A percentile compares a stretch with the other conserved stretches of the same genome.
Conservation (phyloP, 2,113 vertebrate species). For the Axis porcinus region DNA sequence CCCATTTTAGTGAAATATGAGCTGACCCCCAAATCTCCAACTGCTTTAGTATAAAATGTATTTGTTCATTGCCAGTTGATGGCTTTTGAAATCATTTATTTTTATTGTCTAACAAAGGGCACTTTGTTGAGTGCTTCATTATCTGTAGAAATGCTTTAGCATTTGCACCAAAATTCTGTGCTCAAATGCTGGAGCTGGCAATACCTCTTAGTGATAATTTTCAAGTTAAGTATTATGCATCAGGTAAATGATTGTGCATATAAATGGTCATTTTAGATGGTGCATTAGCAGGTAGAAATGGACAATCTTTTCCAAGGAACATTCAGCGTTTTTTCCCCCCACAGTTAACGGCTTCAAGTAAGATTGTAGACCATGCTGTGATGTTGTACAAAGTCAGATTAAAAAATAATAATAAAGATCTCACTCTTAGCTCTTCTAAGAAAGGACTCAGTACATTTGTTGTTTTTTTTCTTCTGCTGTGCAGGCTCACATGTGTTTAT, state of each 20-base stretch:
- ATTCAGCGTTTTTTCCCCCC: not conserved
- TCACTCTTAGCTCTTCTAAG: slow-evolving; percentile 5
- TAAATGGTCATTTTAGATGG: slow-evolving; percentile 76
- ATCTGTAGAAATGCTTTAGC: slow-evolving; percentile 75
- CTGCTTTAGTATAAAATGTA: slow-evolving; percentile 58
- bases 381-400: slow-evolving; percentile 49
- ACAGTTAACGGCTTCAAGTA: slow-evolving; percentile 47
- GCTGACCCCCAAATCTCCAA: slow-evolving; percentile 63
- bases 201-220: slow-evolving; percentile 75
- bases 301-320: slow-evolving; percentile 64
- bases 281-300: slow-evolving; percentile 70
- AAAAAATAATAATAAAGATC: slow-evolving; percentile 41
- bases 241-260: slow-evolving; percentile 79
- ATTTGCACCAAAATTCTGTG: slow-evolving; percentile 72
- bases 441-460: not conserved
- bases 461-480: not conserved
- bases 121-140: slow-evolving; percentile 79
- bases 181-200: slow-evolving; percentile 69
- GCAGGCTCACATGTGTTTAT: not conserved
- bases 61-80: slow-evolving; percentile 72
- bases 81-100: slow-evolving; percentile 78
- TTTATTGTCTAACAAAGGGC: slow-evolving; percentile 80
- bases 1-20: slow-evolving; percentile 59
- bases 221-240: slow-evolving; percentile 75
- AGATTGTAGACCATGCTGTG: slow-evolving; percentile 22